Base-by-base conservation (phyloP, 2,113 vertebrate species). In the Gasterosteus aculeatus region DNA sequence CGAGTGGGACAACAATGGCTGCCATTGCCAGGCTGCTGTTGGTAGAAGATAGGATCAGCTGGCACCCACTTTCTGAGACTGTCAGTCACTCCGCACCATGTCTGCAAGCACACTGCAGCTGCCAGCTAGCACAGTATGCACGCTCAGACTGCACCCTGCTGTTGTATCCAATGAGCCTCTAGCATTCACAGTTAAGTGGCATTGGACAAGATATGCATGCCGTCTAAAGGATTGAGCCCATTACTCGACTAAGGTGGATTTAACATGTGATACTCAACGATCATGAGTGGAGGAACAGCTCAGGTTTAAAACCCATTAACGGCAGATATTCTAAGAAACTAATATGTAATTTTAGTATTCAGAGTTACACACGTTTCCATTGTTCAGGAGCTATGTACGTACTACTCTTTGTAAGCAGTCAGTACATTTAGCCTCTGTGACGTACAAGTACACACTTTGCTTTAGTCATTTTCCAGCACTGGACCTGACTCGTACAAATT, bases 1-100 rank as follows among this genome's bases (percentile, higher is more conserved):
- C 85, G 67, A 75, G 91, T 91, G 91, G 93, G 95, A 95, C 94
- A 93, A 95, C 93, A 93, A 94, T 93, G 89, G 90, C 86, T 82
- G 60, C 87, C 94, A 91, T 81, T 87, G 82, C 78, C 92, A 90
- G 92, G 89, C 78, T 83, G 22, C 78, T 73, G 72, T 61, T 82
- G 75, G 82, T 58, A 72, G 85, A 74, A 92, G 85, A 89, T 78
- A 83, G 78, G 85, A 85, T 92, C 87, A 94, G 93, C 87, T 93
- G 92, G 92, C 91, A 87, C 87, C 78, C 69, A 72, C 70, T 74
- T 91, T 91, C 85, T 77, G 77, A 88, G 89, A 85, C 83, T 85
- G 83, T 90, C 93, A 91, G 90, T 95, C 93, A 93, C 91, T 95
- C 93, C 89, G 74, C 77, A 68, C 67, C 68, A 51, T 53, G 67